Evolutionary conservation across 30 jellyfish, hydroid and myxozoan species (phyloP).

Genomic region (Chrysaora quinquecirrha): DNA sequence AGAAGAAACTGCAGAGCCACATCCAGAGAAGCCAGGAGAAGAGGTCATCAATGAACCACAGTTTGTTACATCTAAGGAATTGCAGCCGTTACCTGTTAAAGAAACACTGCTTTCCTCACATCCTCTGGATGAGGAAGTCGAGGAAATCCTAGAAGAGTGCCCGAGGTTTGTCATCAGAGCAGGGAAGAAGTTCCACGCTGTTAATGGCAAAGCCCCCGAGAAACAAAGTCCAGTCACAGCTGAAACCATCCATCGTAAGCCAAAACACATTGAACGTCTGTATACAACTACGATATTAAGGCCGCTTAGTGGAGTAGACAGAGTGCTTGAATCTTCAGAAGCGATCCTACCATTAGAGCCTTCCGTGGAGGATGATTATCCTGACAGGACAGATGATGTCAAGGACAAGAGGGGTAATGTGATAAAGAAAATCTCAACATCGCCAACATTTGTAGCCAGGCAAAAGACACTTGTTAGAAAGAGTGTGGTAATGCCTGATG

Average conservation of each 20-base stretch:
- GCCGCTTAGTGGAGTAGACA: constrained; percentile 70
- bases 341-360: constrained; percentile 66
- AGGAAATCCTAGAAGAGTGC: neutral
- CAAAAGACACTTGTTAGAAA: constrained; percentile 34
- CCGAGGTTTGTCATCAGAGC: constrained; percentile 49
- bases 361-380: constrained; percentile 42
- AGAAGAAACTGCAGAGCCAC: constrained; percentile 50
- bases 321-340: constrained; percentile 74
- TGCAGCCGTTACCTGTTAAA: neutral
- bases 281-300: constrained; percentile 51
- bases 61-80: neutral
- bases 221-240: neutral
- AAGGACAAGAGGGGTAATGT: constrained; percentile 36
- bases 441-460: constrained; percentile 55
- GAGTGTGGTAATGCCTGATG: constrained; percentile 63
- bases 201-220: neutral
- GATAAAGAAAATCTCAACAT: constrained; percentile 20
- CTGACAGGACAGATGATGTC: constrained; percentile 36
- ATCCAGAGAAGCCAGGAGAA: constrained; percentile 57
- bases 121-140: constrained; percentile 24
- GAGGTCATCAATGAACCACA: neutral
- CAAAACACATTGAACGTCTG: constrained; percentile 70
- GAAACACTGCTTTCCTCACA: neutral
- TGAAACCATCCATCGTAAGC: neutral
- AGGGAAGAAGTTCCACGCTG: constrained; percentile 14